A percentile compares a stretch with the other conserved stretches of the same genome.
Conservation (phyloP, 2,113 vertebrate genomes). For the Syngnathus typhle region DNA sequence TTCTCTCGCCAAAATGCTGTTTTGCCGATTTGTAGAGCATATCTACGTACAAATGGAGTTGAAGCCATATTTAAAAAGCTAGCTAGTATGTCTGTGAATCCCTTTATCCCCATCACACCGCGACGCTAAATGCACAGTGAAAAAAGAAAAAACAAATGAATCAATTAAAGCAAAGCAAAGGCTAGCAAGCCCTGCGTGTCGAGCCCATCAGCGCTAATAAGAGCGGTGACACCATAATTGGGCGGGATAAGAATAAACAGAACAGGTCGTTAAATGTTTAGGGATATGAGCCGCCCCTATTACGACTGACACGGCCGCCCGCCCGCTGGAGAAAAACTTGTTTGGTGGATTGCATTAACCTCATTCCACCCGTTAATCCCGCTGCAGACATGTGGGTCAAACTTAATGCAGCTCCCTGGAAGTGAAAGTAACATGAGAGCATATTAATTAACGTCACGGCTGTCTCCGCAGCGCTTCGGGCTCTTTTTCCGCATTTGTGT, state of each 20-base stretch:
- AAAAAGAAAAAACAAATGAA: conserved; percentile 9
- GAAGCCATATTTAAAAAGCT: background rate
- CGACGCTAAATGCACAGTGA: background rate
- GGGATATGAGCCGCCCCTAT: conserved; percentile 32
- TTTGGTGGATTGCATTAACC: conserved; percentile 20
- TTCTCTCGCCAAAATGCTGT: background rate
- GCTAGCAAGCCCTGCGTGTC: conserved; percentile 6
- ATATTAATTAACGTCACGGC: conserved; percentile 34
- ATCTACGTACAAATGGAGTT: background rate
- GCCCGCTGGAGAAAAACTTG: conserved; percentile 10
- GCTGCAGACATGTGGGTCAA: conserved; percentile 33
- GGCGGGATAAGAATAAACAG: conserved; percentile 42
- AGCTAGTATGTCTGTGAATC: background rate
- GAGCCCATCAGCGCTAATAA: conserved; percentile 35
- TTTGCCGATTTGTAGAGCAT: background rate
- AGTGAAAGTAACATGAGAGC: conserved; percentile 21
- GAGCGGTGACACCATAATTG: conserved; percentile 44
- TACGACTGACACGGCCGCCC: conserved; percentile 6
- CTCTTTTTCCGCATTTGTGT: background rate
- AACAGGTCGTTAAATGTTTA: conserved; percentile 45
- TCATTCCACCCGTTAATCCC: conserved; percentile 28
- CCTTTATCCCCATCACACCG: background rate
- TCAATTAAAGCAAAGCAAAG: conserved; percentile 4
- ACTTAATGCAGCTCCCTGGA: conserved; percentile 24
- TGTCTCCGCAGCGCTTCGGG: background rate